Evolutionary conservation across 2,113 vertebrate species (phyloP).

Genomic region (Gavialis gangeticus): DNA sequence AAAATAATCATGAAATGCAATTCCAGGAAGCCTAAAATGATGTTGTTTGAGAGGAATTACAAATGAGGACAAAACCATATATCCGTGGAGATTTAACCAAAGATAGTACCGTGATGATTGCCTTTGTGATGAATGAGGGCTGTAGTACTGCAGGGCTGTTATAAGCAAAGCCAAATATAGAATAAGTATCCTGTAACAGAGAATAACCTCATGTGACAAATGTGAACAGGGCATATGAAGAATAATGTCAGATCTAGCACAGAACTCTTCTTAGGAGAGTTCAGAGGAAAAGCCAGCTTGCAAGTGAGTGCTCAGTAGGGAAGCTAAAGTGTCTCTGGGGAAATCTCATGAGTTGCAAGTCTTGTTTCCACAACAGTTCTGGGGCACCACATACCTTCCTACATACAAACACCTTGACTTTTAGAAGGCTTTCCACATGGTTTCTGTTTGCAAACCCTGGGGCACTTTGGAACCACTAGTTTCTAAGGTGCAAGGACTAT

Average conservation of each 20-base stretch:
- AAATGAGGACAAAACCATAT: slow-evolving; percentile 27
- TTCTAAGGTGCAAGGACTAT: neutral
- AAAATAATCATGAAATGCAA: slow-evolving; percentile 42
- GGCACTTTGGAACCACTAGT: neutral
- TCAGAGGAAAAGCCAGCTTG: slow-evolving; percentile 1
- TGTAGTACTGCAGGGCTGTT: neutral
- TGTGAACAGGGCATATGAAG: slow-evolving; percentile 36
- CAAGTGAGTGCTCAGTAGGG: rapidly evolving
- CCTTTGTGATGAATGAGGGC: slow-evolving; percentile 56
- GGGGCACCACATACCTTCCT: rapidly evolving
- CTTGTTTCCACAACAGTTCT: neutral
- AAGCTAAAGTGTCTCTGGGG: slow-evolving; percentile 10
- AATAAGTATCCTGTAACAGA: neutral
- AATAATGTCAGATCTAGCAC: slow-evolving; percentile 32
- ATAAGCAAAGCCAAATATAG: neutral
- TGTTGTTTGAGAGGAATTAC: slow-evolving; percentile 22
- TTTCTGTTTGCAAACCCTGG: neutral
- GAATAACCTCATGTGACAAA: neutral
- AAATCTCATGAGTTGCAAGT: neutral
- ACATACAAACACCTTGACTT: neutral
- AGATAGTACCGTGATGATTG: slow-evolving; percentile 46
- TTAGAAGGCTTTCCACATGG: neutral
- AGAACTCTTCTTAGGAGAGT: slow-evolving; percentile 48
- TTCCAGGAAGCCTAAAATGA: slow-evolving; percentile 49
- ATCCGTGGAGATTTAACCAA: slow-evolving; percentile 13